Conservation (phyloP, 1,140 invertebrate genomes). For the Drosophila subobscura region DNA sequence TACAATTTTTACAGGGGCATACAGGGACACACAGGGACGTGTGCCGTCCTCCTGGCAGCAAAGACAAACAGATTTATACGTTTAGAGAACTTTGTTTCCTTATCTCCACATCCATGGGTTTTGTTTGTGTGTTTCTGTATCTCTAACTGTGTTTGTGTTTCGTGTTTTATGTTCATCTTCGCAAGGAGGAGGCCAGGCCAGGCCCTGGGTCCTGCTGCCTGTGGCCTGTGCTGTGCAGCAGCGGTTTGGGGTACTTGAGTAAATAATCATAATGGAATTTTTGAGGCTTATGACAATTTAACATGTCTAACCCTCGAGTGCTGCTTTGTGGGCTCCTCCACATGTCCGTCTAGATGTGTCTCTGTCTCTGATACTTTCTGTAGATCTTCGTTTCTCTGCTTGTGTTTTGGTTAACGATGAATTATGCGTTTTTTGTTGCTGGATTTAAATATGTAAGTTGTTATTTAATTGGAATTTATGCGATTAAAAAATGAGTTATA, state of each 20-base stretch:
- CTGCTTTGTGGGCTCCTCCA: too few relatives aligned
- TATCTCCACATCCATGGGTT: constrained; percentile 44
- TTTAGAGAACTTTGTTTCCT: constrained; percentile 78
- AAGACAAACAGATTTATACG: constrained; percentile 77
- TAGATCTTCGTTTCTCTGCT: constrained; percentile 16
- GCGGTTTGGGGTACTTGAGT: constrained; percentile 53
- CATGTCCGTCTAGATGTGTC: neutral
- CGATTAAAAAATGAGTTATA: constrained; percentile 23
- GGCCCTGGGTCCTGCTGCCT: too few relatives aligned
- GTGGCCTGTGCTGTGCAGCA: neutral
- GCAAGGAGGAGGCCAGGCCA: too few relatives aligned
- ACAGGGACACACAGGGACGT: constrained; percentile 13
- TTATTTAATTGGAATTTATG: constrained; percentile 68
- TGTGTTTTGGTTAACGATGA: constrained; percentile 52
- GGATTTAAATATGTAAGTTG: constrained; percentile 7
- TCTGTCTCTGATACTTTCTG: constrained; percentile 6
- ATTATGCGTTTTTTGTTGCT: constrained; percentile 44
- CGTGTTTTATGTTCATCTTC: constrained; percentile 52
- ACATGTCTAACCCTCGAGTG: constrained; percentile 47
- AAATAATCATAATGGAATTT: constrained; percentile 82
- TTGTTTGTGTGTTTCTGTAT: constrained; percentile 48
- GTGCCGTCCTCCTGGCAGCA: constrained; percentile 63
- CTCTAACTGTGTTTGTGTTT: constrained; percentile 61
- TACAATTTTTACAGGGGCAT: constrained; percentile 61
- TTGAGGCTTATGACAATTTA: constrained; percentile 79